Conservation (phyloP, 2,888 invertebrate genomes). For the Acrocera orbiculus region DNA sequence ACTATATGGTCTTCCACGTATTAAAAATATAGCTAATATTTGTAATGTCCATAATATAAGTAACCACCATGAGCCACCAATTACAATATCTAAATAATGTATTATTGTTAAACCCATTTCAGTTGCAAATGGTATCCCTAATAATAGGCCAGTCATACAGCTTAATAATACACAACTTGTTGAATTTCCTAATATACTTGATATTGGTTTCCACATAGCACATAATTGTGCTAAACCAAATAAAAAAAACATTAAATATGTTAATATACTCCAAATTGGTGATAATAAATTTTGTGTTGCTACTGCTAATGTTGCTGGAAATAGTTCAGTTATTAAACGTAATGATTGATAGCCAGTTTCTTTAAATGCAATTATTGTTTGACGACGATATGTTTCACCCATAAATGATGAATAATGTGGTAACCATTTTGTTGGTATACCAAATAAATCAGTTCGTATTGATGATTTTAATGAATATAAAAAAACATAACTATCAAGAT, state of each 20-base stretch:
- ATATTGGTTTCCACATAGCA: conserved; percentile 82
- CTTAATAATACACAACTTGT: conserved; percentile 57
- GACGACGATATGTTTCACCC: conserved; percentile 25
- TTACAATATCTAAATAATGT: conserved; percentile 68
- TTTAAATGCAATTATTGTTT: conserved; percentile 26
- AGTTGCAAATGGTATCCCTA: conserved; percentile 74
- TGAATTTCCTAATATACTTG: conserved; percentile 57
- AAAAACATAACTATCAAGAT: conserved; percentile 50
- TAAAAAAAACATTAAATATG: conserved; percentile 66
- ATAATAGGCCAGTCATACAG: conserved; percentile 62
- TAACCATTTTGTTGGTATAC: conserved; percentile 30
- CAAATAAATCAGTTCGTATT: conserved; percentile 38
- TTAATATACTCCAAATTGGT: conserved; percentile 75
- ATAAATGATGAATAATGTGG: conserved; percentile 28
- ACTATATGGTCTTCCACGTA: conserved; percentile 70
- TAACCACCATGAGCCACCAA: conserved; percentile 79
- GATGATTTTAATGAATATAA: conserved; percentile 43
- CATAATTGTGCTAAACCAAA: conserved; percentile 79
- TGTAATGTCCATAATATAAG: conserved; percentile 59
- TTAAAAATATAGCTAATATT: conserved; percentile 67
- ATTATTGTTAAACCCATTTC: conserved; percentile 69
- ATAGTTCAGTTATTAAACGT: conserved; percentile 73
- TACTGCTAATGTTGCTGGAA: conserved; percentile 67
- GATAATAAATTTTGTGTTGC: conserved; percentile 58
- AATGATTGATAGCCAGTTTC: conserved; percentile 70